These are phyloP conservation scores for Spinibarbus caldwelli DNA, from an alignment of 2,797 vertebrate species.

Conservation along the genomic window DNA sequence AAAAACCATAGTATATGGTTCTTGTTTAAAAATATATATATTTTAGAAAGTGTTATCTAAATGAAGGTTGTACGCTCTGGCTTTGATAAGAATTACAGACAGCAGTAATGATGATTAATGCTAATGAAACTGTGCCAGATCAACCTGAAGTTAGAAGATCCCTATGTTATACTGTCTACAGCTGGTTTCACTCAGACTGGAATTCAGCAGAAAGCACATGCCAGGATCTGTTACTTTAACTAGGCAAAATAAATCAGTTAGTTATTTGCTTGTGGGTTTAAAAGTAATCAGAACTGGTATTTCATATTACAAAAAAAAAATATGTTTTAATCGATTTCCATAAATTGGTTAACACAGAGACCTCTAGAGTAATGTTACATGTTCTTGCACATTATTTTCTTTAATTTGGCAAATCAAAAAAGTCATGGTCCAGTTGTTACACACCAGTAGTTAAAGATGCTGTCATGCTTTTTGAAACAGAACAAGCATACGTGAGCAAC, in stretches of 20 bases:
- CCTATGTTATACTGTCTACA: slow-evolving; percentile 29
- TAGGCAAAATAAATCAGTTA: not conserved
- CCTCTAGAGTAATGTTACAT: not conserved
- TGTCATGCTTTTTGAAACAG: not conserved
- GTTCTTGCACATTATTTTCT: not conserved
- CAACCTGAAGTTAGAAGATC: slow-evolving; percentile 38
- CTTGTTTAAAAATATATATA: too few relatives aligned
- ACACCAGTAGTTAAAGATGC: not conserved
- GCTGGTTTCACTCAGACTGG: slow-evolving; percentile 38
- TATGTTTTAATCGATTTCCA: not conserved
- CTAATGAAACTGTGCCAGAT: slow-evolving; percentile 41
- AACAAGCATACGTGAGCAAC: not conserved
- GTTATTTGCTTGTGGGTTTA: not conserved
- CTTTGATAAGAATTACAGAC: slow-evolving; percentile 20
- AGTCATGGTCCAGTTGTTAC: not conserved
- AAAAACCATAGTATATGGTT: not conserved
- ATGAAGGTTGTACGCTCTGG: not conserved
- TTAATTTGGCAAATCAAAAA: not conserved
- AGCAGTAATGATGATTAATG: slow-evolving; percentile 24
- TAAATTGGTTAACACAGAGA: not conserved
- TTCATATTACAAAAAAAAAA: not conserved
- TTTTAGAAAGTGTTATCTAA: not conserved
- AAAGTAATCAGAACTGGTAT: not conserved
- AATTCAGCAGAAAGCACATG: slow-evolving; percentile 11
- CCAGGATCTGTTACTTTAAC: not conserved